Base-by-base conservation (phyloP, 2,113 vertebrate genomes). In the Oxyura jamaicensis region DNA sequence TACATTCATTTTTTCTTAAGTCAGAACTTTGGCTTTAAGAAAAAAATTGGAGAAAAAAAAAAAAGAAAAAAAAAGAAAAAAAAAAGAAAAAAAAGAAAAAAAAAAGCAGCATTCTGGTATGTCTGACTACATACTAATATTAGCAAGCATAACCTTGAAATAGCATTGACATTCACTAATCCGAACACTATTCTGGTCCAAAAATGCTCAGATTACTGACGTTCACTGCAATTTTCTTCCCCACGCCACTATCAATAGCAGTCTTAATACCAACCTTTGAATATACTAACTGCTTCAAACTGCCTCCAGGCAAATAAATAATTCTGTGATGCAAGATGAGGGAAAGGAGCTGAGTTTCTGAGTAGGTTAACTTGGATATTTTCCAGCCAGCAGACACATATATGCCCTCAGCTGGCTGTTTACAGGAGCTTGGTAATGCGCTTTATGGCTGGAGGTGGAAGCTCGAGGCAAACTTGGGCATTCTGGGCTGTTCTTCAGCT, bases 81-180 rank as follows among this genome's bases (percentile, higher is more conserved):
- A 96, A 71, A 2, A 8, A 23, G 18, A 20, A 6, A 48, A 21
- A 36, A 35, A 65, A 15, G 6, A 66, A 22, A 12, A 56, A 58
- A 66, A 73, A 82, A 69, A 31, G 9, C 73, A 81, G 39, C 20
- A 19, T 53, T 96, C 72, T 95, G 93, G 94, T 96, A 91, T 95
- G 96, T 93, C 93, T 95, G 94, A 92, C 77, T 87, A 5, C 50
- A 53, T 72, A 48, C 91, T 92, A 97, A 95, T 83, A 95, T 95
- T 95, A 96, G 86, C 93, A 89, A 92, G 73, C 31, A 39, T 50
- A 93, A 62, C 81, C 94, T 92, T 92, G 94, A 95, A 97, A 95
- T 89, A 97, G 94, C 83, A 87, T 74, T 48, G 4, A 48, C 20
- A 2, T 48, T 93, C 88, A 74, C 91, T 91, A 96, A 93, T 92